Conservation (phyloP, 2,797 vertebrate genomes). For the Enteromius radiatus region DNA sequence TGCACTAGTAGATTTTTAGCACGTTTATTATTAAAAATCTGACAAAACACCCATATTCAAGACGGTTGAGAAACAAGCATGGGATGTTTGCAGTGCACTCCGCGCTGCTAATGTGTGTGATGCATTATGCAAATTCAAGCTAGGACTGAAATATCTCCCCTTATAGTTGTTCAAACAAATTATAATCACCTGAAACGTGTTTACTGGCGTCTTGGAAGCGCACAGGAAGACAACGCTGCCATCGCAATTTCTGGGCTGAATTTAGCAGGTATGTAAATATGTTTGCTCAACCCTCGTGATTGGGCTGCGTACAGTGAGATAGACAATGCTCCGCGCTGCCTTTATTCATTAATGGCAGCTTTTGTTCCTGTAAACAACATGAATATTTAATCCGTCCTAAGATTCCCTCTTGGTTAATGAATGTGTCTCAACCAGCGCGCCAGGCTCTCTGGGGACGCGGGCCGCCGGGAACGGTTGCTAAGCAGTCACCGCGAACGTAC, state of each 20-base stretch:
- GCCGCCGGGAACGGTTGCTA: slow-evolving; percentile 60
- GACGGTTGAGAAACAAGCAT: neutral
- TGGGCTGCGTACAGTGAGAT: slow-evolving; percentile 36
- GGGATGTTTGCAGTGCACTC: neutral
- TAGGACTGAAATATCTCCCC: neutral
- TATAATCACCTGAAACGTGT: slow-evolving; percentile 3
- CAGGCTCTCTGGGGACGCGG: slow-evolving; percentile 55
- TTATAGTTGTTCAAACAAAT: slow-evolving; percentile 2
- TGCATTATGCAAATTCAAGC: neutral
- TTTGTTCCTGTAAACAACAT: slow-evolving; percentile 65
- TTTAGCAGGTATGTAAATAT: slow-evolving; percentile 43
- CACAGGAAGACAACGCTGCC: neutral
- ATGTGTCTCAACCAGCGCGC: slow-evolving; percentile 55
- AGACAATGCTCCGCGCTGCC: slow-evolving; percentile 56
- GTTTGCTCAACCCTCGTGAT: slow-evolving; percentile 41
- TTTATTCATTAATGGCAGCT: slow-evolving; percentile 63
- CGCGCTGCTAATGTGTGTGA: neutral
- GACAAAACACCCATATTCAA: neutral
- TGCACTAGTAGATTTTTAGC: neutral
- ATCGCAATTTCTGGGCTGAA: neutral
- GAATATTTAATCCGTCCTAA: slow-evolving; percentile 61
- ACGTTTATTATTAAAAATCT: neutral
- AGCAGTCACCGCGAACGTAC: slow-evolving; percentile 49
- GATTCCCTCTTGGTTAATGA: slow-evolving; percentile 64
- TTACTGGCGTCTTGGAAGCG: neutral